Evolutionary conservation across 2,113 vertebrate genomes (phyloP), one percentile per base, ranked within the genome.

Genomic region (Ciconia stormi): DNA sequence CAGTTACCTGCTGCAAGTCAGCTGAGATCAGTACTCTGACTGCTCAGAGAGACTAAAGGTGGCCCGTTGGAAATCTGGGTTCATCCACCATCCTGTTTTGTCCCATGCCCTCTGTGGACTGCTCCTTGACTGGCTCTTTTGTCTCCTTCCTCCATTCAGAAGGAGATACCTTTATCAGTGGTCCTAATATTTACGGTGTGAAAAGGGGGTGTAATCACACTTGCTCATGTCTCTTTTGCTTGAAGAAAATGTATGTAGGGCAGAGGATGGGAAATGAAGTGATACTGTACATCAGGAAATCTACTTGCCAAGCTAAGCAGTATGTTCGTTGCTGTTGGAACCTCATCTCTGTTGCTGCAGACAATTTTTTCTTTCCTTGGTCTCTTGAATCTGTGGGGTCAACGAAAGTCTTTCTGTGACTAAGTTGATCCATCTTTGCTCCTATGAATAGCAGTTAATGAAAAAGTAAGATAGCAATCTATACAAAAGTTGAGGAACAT

Each of bases 401-500:
- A 82, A 7, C 84, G 46, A 53, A 82, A 87, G 15, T 25, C 32
- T 59, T 86, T 36, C 36, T 67, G 38, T 74, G 59, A 53, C 71
- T 59, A 47, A 76, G 25, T 70, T 40, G 36, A 78, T 70, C 46
- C 18, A 36, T 53, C 46, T 83, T 88, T 92, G 21, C 22, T 87
- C 23, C 47, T 86, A 15, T 73, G 90, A 92, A 83, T 67, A 81
- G 42, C 3, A 82, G 38, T 34, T 84, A 93, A 90, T 78, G 82
- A 81, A 97, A 90, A 87, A 66, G 63, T 73, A 83, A 84, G 71
- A 80, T 27, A 91, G 26, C 55, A 73, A 53, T 85, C 71, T 95
- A n/a, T 53, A 71, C 27, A 76, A 78, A 20, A 72, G 29, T 38
- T 89, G 40, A 93, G 36, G 53, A 87, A 76, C 85, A 82, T 82